Evolutionary conservation across 2,797 vertebrate species (phyloP).

Genomic region (Sebastes iracundus): DNA sequence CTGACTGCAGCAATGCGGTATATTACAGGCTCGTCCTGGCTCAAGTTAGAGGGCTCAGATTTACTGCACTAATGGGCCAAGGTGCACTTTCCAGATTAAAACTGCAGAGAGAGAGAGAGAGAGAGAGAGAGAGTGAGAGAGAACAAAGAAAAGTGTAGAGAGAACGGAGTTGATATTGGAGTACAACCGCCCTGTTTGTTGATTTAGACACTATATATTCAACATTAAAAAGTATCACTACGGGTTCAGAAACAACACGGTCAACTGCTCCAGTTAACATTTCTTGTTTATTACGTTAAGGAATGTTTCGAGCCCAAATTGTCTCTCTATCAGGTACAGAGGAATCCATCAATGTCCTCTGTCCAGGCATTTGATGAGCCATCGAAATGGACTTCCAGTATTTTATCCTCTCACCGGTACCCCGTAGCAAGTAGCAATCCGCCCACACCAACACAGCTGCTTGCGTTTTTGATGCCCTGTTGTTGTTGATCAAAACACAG

Average conservation of each 20-base stretch:
- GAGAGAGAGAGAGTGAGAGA: neutral
- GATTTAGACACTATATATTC: neutral
- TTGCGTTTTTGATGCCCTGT: conserved; percentile 7
- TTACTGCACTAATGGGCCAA: conserved; percentile 74
- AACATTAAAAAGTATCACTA: neutral
- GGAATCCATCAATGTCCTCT: neutral
- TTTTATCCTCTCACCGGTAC: conserved; percentile 5
- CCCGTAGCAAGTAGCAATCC: conserved; percentile 26
- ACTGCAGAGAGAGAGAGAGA: conserved; percentile 25
- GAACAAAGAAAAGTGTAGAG: neutral
- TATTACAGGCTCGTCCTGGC: conserved; percentile 64
- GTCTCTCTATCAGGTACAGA: neutral
- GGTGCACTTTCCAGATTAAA: conserved; percentile 79
- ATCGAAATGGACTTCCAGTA: conserved; percentile 17
- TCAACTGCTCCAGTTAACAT: neutral
- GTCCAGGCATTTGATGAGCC: neutral
- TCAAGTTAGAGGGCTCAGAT: conserved; percentile 74
- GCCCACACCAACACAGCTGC: conserved; percentile 9
- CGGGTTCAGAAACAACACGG: neutral
- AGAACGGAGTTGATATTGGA: conserved; percentile 4
- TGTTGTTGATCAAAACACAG: conserved; percentile 22
- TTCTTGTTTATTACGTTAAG: neutral
- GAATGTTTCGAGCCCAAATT: neutral
- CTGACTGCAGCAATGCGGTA: conserved; percentile 83
- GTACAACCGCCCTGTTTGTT: neutral